phyloP scores from a whole-genome alignment of 2,113 vertebrate species.

The Cichladusa arquata region DNA sequence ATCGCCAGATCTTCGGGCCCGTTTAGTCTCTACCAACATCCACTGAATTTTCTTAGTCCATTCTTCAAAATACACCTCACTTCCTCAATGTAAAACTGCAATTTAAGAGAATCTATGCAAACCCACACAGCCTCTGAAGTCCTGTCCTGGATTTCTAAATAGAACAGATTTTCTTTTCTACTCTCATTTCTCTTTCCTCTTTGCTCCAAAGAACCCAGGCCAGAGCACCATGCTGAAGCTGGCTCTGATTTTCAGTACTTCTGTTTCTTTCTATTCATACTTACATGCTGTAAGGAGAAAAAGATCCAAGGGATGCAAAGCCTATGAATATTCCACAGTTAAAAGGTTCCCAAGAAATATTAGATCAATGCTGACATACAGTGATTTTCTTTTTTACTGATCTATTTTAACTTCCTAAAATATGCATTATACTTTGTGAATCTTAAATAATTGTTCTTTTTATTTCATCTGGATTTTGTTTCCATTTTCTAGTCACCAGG shows the following conservation, averaged over 20 bases:
- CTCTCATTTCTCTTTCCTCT: not conserved
- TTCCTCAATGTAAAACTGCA: not conserved
- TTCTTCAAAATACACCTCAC: not conserved
- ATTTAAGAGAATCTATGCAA: not conserved
- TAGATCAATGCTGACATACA: not conserved
- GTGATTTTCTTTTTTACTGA: conserved; percentile 16
- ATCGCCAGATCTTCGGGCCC: not conserved
- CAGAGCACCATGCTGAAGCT: not conserved
- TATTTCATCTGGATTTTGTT: conserved; percentile 5
- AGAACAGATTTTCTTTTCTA: not conserved
- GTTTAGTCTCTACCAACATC: not conserved
- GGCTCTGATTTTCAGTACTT: not conserved
- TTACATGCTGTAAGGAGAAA: not conserved
- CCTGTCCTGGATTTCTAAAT: not conserved
- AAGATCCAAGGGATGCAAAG: not conserved
- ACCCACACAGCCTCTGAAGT: not conserved
- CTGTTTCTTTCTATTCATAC: not conserved
- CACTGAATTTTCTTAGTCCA: not conserved
- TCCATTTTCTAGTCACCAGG: not conserved
- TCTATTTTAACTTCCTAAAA: conserved; percentile 19
- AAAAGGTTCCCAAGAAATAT: not conserved
- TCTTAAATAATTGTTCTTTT: conserved; percentile 12
- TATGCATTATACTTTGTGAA: not conserved
- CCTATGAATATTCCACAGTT: not conserved
- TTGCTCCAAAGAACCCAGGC: not conserved